These are phyloP conservation scores for Todus mexicanus DNA, from an alignment of 2,797 vertebrate species.

Conservation along the genomic window DNA sequence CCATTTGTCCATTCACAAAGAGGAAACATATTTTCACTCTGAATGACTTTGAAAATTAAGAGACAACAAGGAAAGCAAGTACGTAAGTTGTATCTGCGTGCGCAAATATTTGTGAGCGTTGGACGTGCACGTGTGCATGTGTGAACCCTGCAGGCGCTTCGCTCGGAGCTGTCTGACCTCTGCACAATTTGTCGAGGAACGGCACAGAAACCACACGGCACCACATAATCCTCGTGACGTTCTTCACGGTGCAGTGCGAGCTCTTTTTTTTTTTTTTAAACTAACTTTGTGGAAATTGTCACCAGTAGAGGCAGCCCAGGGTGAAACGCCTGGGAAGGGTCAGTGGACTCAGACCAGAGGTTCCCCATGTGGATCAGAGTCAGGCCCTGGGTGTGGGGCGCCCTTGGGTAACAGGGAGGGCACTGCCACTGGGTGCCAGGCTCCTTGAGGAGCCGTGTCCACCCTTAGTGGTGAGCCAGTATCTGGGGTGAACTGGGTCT, in stretches of 20 bases:
- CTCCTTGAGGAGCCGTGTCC: rapidly evolving
- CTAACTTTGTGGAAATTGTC: neutral
- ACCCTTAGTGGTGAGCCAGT: neutral
- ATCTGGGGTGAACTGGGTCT: neutral
- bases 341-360: too few species aligned
- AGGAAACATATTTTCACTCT: constrained; percentile 46
- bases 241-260: neutral
- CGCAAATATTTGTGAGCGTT: neutral
- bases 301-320: neutral
- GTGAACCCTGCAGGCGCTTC: neutral
- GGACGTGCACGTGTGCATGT: neutral
- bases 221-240: neutral
- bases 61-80: neutral
- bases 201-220: neutral
- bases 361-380: rapidly evolving
- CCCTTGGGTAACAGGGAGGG: neutral
- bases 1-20: constrained; percentile 64
- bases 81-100: neutral
- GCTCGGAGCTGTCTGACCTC: neutral
- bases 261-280: neutral
- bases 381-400: neutral
- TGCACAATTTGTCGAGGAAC: neutral
- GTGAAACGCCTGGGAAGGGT: neutral
- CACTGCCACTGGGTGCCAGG: neutral
- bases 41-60: neutral